Base-by-base conservation (phyloP, 2,113 vertebrate species). In the Corythaeola cristata region DNA sequence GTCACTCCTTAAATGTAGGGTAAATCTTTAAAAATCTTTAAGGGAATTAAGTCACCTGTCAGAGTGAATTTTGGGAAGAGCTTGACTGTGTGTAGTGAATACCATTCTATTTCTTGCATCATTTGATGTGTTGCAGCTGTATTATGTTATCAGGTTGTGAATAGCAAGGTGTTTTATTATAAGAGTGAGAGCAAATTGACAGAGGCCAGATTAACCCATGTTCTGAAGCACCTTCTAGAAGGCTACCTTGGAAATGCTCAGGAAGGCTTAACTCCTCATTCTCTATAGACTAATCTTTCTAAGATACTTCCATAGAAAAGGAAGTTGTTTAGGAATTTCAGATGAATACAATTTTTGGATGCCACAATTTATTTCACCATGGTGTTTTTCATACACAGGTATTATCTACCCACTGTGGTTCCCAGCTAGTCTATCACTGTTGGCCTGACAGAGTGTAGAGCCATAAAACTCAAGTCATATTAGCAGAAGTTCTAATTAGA, bases 391-490 rank as follows among this genome's bases (percentile, higher is more conserved):
- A 17, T 72, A 11, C 13, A 23, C 9, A 49, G 39, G 0, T 68
- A 21, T 64, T 62, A 88, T 78, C 35, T 71, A 11, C 37, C 45
- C 0, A 0, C 55, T 44, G 39, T 77, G 15, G 15, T n/a, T 93
- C 13, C 39, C 37, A 53, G 50, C 12, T 81, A 21, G 24, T 39
- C 33, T 73, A 5, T 60, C 24, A 15, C 15, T 56, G 35, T 14
- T 92, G 79, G 23, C 44, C 58, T 79, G 37, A 28, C 20, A n/a
- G 47, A 55, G 7, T 12, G 9, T 12, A 55, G 28, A 47, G 52
- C 52, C 2, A 3, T n/a, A 37, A 88, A 89, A 52, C 5, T 63
- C 0, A 1, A 58, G 11, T 33, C 8, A 5, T 17, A 8, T 35
- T 62, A 35, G n/a, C 33, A 82, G 33, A 88, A 59, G 7, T 32